phyloP scores from a whole-genome alignment of 1,140 invertebrate genomes.

The Hesperophylax magnus region DNA sequence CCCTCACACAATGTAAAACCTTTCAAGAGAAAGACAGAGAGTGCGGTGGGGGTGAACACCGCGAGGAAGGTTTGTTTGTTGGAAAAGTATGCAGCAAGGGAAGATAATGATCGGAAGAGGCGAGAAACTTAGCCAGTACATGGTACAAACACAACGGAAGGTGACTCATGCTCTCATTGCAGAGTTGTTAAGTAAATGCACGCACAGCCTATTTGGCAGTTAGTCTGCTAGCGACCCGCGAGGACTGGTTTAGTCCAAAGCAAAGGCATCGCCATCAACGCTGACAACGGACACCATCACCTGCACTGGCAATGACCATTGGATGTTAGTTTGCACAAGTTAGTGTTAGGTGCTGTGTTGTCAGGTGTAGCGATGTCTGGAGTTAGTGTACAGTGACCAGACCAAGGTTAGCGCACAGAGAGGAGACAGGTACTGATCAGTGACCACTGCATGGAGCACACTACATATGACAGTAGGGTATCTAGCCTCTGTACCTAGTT shows the following conservation, averaged over 20 bases:
- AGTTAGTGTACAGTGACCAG: slow-evolving; percentile 12
- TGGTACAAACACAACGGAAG: slow-evolving; percentile 34
- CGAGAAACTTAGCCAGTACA: slow-evolving; percentile 34
- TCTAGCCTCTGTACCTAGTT: slow-evolving; percentile 76
- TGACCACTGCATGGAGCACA: slow-evolving; percentile 46
- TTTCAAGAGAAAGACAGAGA: not conserved
- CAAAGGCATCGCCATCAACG: slow-evolving; percentile 38
- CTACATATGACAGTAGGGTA: slow-evolving; percentile 44
- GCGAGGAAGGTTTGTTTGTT: not conserved
- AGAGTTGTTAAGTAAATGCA: slow-evolving; percentile 40
- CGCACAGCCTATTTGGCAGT: slow-evolving; percentile 30
- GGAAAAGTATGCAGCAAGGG: slow-evolving; percentile 21
- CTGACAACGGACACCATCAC: slow-evolving; percentile 28
- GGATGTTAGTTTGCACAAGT: not conserved
- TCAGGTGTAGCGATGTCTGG: slow-evolving; percentile 28
- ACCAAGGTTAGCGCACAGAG: slow-evolving; percentile 29
- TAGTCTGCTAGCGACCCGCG: slow-evolving; percentile 23
- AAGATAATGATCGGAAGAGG: slow-evolving; percentile 19
- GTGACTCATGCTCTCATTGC: slow-evolving; percentile 52
- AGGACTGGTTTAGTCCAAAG: slow-evolving; percentile 8
- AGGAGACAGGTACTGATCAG: slow-evolving; percentile 36
- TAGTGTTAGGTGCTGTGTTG: not conserved
- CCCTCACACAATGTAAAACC: not conserved
- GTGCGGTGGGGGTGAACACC: not conserved
- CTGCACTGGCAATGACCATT: not conserved